Evolutionary conservation across 2,888 invertebrate genomes (phyloP).

Genomic region (Agelastica alni): DNA sequence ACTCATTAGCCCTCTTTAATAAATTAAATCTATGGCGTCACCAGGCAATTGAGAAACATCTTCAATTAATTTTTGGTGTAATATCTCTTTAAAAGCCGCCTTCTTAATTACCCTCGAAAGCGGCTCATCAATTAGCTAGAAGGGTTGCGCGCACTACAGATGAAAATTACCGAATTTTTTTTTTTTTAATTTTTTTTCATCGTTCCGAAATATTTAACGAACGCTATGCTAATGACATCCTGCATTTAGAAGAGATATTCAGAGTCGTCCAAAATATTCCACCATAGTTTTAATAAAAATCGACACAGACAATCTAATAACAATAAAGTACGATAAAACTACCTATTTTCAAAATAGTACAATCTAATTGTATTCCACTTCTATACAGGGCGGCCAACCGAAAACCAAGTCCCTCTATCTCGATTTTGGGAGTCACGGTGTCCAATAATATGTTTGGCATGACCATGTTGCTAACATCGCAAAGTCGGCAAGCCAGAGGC

Average conservation of each 20-base stretch:
- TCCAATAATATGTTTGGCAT: no score
- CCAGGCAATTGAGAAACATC: constrained; percentile 11
- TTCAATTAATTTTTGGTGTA: constrained; percentile 24
- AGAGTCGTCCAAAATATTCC: constrained; percentile 5
- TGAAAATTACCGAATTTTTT: constrained; percentile 15
- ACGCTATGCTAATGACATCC: constrained; percentile 49
- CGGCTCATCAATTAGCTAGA: constrained; percentile 35
- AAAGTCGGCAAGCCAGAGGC: no score
- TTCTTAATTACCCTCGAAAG: constrained; percentile 38
- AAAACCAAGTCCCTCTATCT: no score
- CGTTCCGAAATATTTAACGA: constrained; percentile 40
- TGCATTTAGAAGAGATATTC: constrained; percentile 29
- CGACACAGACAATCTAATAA: background rate
- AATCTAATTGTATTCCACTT: no score
- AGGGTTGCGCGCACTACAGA: constrained; percentile 37
- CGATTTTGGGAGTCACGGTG: no score
- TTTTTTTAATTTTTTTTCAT: constrained; percentile 25
- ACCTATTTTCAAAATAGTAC: no score
- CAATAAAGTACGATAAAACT: no score
- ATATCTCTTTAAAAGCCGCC: constrained; percentile 32
- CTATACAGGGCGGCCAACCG: no score
- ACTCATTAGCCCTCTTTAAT: background rate
- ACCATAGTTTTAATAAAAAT: background rate
- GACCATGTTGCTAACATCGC: no score
- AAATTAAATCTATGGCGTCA: background rate